Conservation (phyloP, 2,888 invertebrate genomes). For the Drosophila nr. perissopoda region DNA sequence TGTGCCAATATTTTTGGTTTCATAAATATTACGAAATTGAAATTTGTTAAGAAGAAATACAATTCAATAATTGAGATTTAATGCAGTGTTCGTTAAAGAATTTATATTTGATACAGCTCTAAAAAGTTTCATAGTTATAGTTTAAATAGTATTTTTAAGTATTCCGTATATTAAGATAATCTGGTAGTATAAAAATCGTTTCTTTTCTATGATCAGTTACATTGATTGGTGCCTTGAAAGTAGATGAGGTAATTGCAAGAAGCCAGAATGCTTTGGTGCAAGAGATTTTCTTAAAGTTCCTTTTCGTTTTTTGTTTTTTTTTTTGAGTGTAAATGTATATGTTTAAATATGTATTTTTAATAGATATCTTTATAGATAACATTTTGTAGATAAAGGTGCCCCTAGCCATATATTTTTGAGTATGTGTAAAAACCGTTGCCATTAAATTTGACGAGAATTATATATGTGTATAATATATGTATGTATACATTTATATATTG, state of each 20-base stretch:
- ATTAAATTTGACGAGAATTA: slow-evolving; percentile 4
- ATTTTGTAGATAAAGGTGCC: slow-evolving; percentile 27
- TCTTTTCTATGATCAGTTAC: slow-evolving; percentile 59
- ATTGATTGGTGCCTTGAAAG: slow-evolving; percentile 68
- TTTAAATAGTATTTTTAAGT: slow-evolving; percentile 13
- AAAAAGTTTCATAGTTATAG: slow-evolving; percentile 28
- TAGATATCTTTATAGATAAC: slow-evolving; percentile 23
- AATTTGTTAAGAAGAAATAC: slow-evolving; percentile 30
- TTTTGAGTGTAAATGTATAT: slow-evolving; percentile 32
- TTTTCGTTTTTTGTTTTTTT: background rate
- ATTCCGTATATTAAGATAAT: slow-evolving; percentile 11
- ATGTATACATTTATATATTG: slow-evolving; percentile 53
- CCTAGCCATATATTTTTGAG: slow-evolving; percentile 13
- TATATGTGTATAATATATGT: slow-evolving; percentile 13
- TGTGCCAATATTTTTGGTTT: slow-evolving; percentile 10
- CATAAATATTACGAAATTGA: slow-evolving; percentile 26
- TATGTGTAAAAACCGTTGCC: slow-evolving; percentile 13
- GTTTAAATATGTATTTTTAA: slow-evolving; percentile 26
- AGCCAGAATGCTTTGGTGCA: slow-evolving; percentile 72
- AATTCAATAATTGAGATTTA: slow-evolving; percentile 30
- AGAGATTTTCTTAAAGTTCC: slow-evolving; percentile 35
- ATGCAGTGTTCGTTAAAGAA: slow-evolving; percentile 41
- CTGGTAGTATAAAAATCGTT: slow-evolving; percentile 43
- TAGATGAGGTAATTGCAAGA: slow-evolving; percentile 78
- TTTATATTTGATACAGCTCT: slow-evolving; percentile 17